Percentiles rank a stretch among this genome's conserved stretches.
Evolutionary conservation across 2,113 vertebrate genomes (phyloP).

Genomic region (Oncorhynchus gorbuscha): DNA sequence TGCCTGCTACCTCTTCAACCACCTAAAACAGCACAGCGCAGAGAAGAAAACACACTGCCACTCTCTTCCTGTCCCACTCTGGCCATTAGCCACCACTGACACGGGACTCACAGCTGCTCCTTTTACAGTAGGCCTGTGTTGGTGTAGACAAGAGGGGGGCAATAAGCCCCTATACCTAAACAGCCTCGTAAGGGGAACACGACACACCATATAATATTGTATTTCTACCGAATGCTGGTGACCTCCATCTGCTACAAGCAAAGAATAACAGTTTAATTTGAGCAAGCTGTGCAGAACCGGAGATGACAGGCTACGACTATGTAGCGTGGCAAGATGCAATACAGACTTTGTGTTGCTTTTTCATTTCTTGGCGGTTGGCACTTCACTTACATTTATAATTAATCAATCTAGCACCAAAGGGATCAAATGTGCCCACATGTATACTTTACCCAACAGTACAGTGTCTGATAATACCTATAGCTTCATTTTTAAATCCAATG

Average conservation of each 20-base stretch:
- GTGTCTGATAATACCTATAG: slow-evolving; percentile 12
- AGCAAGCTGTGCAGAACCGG: slow-evolving; percentile 18
- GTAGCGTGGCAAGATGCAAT: slow-evolving; percentile 21
- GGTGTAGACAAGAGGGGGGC: too few species aligned
- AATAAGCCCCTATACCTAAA: too few species aligned
- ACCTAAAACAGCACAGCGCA: slow-evolving; percentile 10
- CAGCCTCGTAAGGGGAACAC: not conserved
- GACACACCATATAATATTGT: not conserved
- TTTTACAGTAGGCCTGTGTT: not conserved
- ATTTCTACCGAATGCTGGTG: not conserved
- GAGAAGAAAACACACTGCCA: not conserved
- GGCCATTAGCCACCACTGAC: slow-evolving; percentile 1
- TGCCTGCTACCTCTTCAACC: not conserved
- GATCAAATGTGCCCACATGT: slow-evolving; percentile 1
- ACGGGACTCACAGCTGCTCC: not conserved
- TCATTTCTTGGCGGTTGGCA: slow-evolving; percentile 12
- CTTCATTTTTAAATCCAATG: too few species aligned
- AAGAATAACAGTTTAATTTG: not conserved
- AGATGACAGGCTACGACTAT: not conserved
- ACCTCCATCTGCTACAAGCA: not conserved
- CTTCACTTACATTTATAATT: slow-evolving; percentile 20
- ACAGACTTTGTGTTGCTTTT: not conserved
- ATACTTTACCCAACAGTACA: not conserved
- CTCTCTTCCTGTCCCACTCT: not conserved
- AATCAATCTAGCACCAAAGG: slow-evolving; percentile 16